phyloP scores from a whole-genome alignment of 2,888 invertebrate species.

The Geophilus truncorum region DNA sequence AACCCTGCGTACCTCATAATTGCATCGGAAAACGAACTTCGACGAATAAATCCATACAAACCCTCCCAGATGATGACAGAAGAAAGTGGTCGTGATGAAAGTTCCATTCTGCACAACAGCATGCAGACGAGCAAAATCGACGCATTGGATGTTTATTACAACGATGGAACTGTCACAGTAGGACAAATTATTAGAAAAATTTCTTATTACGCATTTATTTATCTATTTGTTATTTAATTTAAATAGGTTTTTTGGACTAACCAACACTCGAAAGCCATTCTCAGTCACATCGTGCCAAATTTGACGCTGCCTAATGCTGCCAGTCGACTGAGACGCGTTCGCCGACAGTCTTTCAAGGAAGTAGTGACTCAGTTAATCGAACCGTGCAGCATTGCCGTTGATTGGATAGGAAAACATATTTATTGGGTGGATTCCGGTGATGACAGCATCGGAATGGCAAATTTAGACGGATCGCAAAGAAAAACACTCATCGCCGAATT shows the following conservation, averaged over 20 bases:
- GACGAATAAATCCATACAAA: constrained; percentile 60
- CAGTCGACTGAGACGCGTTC: constrained; percentile 31
- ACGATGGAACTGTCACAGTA: constrained; percentile 42
- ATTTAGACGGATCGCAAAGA: constrained; percentile 57
- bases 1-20: constrained; percentile 61
- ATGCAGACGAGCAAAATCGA: constrained; percentile 54
- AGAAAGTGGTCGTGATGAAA: constrained; percentile 30
- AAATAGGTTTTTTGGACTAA: constrained; percentile 40
- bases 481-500: constrained; percentile 55
- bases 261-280: constrained; percentile 39
- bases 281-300: constrained; percentile 33
- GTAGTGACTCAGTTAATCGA: constrained; percentile 53
- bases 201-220: too few relatives aligned
- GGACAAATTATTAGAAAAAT: too few relatives aligned
- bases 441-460: constrained; percentile 53
- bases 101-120: constrained; percentile 44
- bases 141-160: constrained; percentile 53
- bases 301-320: constrained; percentile 18
- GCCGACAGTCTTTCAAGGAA: constrained; percentile 32
- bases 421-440: constrained; percentile 61
- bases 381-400: constrained; percentile 69
- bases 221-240: too few relatives aligned
- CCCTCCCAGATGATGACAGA: constrained; percentile 51
- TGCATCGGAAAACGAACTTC: constrained; percentile 59
- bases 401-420: constrained; percentile 62